Base-by-base conservation (phyloP, 2,113 vertebrate genomes). In the Petromus typicus region DNA sequence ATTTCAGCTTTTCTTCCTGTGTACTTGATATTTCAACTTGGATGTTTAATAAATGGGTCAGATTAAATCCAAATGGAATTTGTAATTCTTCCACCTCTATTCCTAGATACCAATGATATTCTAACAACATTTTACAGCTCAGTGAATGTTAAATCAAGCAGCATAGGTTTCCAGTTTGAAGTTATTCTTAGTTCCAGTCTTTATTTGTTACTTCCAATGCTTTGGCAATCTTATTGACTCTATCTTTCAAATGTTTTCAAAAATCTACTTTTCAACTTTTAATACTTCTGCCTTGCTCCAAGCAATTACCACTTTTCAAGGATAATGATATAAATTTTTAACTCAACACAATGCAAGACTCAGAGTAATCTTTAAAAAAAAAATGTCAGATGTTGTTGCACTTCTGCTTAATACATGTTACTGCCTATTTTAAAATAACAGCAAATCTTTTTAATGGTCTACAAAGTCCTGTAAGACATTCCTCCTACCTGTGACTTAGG, bases 381-480 rank as follows among this genome's bases (percentile, higher is more conserved):
- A 7, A 40, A 37, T 54, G 17, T 66, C 51, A 59, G 30, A 43
- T 43, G 48, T 59, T 51, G 10, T 4, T 91, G 57, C 0, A 40
- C 48, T 76, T 82, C 40, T 76, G 59, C 43, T 86, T 34, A 64
- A 80, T 90, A 73, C 51, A 32, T 17, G 79, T 69, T n/a, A 63
- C 54, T 92, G 61, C 66, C 61, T 85, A 43, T 86, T 75, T 92
- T 48, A 91, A 61, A 59, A 89, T 64, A 86, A 90, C 32, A 92
- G 54, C 18, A 76, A 82, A 57, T 64, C 2, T 71, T 95, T 81
- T 23, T 43, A 56, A 71, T 34, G 56, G 43, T 79, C 79, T 56
- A 23, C 7, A 51, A 25, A 71, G 67, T 1, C 37, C 86, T 40
- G 16, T 4, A 32, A 64, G 37, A 51, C 40, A n/a, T 1, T 69